Base-by-base conservation (phyloP, 2,113 vertebrate species). In the Corythornis vintsioides region DNA sequence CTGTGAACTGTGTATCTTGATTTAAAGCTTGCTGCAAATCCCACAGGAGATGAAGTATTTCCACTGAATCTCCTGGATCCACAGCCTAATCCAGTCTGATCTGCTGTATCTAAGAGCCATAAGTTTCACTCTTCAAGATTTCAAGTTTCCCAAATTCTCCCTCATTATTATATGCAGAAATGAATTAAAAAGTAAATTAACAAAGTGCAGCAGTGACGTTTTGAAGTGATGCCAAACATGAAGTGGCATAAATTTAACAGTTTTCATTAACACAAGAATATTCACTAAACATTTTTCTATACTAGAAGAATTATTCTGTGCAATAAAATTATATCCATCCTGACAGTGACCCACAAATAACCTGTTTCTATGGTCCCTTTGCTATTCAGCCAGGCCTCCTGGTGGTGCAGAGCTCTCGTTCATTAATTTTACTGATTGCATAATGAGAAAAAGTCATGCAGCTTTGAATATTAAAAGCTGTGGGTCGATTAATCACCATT, bases 371-470 rank as follows among this genome's bases (percentile, higher is more conserved):
- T 89, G 89, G 89, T 92, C 83, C 86, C 67, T 81, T 29, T 72
- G 64, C 85, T 95, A 70, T 93, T 96, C 91, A 95, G 63, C 65
- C 69, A 73, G 83, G 72, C 77, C 69, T 96, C 93, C 92, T 94
- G 92, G 80, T 96, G 92, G 74, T 94, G 43, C 87, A 92, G 80
- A 92, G 72, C 72, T 89, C 83, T 83, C 74, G 24, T 81, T 97
- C 95, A 91, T 96, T 97, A 94, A 97, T 96, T 97, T 96, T 82
- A 89, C 90, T 96, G 95, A 97, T 96, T 96, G 88, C 77, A 93
- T 85, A 96, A 96, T 95, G 90, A 96, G 94, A 87, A 95, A 89
- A 94, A 97, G 60, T 77, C 94, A 91, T 92, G 88, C 93, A 93
- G 91, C 86, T 95, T 77, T 92, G 93, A 90, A 95, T 97, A 95